Percentiles rank a stretch among this genome's conserved stretches.
phyloP scores from a whole-genome alignment of 1,140 invertebrate species.

The Agrypnia vestita region DNA sequence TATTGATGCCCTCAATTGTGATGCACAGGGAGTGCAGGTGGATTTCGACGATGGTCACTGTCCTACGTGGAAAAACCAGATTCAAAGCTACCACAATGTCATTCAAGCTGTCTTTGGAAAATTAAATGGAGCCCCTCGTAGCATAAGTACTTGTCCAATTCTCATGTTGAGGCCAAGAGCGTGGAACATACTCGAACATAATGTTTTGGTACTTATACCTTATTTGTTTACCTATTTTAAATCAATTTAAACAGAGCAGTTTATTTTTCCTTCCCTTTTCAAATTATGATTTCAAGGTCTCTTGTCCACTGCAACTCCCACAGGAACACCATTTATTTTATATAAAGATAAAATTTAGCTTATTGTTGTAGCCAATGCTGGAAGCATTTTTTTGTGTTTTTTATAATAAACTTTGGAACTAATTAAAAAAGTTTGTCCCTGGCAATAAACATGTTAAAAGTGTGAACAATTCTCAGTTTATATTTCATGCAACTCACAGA shows the following conservation, averaged over 20 bases:
- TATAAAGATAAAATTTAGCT: too few species aligned
- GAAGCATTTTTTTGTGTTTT: too few species aligned
- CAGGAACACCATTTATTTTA: too few species aligned
- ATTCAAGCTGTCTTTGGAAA: constrained; percentile 73
- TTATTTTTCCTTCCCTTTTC: too few species aligned
- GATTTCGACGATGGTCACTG: constrained; percentile 85
- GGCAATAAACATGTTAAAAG: too few species aligned
- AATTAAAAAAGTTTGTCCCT: too few species aligned
- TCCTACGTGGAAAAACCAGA: constrained; percentile 81
- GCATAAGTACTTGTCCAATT: constrained; percentile 73
- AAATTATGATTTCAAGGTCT: background rate
- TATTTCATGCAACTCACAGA: too few species aligned
- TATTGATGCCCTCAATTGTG: constrained; percentile 70
- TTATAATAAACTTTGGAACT: too few species aligned
- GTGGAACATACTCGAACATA: constrained; percentile 84
- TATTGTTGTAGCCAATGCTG: too few species aligned
- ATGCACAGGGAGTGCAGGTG: constrained; percentile 76
- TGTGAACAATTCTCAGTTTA: too few species aligned
- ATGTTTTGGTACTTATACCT: constrained; percentile 72
- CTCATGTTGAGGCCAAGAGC: constrained; percentile 81
- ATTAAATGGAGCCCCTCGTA: constrained; percentile 70
- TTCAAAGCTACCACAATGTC: constrained; percentile 79
- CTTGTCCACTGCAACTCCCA: background rate
- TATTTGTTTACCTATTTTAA: too few species aligned
- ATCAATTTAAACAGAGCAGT: too few species aligned